A percentile compares a stretch with the other conserved stretches of the same genome.
Evolutionary conservation across 1,140 invertebrate genomes (phyloP).

Genomic region (Drepana arcuata): DNA sequence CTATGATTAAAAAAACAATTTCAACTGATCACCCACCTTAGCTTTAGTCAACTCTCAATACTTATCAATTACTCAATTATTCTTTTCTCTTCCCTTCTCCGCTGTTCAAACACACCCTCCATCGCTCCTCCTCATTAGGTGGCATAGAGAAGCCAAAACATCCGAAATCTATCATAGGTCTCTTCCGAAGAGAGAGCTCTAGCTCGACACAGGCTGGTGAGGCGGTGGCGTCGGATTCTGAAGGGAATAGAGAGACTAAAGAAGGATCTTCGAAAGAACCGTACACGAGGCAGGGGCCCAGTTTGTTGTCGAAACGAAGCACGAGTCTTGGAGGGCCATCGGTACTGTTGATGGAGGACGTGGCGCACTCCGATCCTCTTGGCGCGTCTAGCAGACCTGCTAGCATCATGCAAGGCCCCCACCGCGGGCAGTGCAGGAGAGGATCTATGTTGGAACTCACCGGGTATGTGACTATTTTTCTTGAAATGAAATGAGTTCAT

Average conservation of each 20-base stretch:
- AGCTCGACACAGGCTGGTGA: constrained; percentile 72
- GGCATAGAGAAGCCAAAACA: constrained; percentile 81
- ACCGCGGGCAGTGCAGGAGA: constrained; percentile 75
- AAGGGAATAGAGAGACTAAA: constrained; percentile 52
- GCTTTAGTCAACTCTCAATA: too few species aligned
- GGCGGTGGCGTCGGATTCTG: constrained; percentile 66
- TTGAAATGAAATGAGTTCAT: too few species aligned
- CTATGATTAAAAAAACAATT: too few species aligned
- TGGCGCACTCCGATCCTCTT: constrained; percentile 69
- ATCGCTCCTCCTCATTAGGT: constrained; percentile 61
- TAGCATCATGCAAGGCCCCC: constrained; percentile 67
- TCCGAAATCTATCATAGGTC: constrained; percentile 81
- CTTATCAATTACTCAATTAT: constrained; percentile 5
- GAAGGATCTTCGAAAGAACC: constrained; percentile 39
- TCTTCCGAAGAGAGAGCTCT: constrained; percentile 78
- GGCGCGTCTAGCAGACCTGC: constrained; percentile 68
- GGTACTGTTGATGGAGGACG: constrained; percentile 72
- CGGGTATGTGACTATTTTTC: constrained; percentile 78
- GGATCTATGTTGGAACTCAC: constrained; percentile 80
- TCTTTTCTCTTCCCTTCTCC: constrained; percentile 44
- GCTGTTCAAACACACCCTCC: constrained; percentile 18
- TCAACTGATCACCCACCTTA: too few species aligned
- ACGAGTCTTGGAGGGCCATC: constrained; percentile 66
- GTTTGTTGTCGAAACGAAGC: constrained; percentile 52
- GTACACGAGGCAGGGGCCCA: constrained; percentile 35